Conservation (phyloP, 2,797 vertebrate genomes). For the Pipistrellus pygmaeus region DNA sequence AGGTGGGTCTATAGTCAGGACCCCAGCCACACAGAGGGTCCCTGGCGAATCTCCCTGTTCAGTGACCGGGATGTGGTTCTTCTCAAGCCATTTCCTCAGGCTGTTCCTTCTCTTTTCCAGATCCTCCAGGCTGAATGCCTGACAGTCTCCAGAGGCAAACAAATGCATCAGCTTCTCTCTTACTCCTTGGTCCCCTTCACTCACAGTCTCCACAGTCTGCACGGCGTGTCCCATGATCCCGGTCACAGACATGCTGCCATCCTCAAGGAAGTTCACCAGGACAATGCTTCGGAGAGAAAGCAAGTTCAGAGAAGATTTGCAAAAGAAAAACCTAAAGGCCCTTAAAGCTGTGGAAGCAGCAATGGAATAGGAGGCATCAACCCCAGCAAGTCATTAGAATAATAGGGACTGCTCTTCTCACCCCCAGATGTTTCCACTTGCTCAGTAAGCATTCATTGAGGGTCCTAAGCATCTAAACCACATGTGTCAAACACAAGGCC, state of each 20-base stretch:
- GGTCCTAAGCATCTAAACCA: not conserved
- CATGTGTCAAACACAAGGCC: too few species aligned
- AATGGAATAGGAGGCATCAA: not conserved
- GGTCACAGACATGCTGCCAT: constrained; percentile 82
- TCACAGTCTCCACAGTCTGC: constrained; percentile 88
- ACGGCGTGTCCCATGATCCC: constrained; percentile 94
- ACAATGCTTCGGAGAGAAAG: constrained; percentile 89
- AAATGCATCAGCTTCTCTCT: constrained; percentile 85
- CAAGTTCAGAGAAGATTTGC: constrained; percentile 49
- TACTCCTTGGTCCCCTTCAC: constrained; percentile 85
- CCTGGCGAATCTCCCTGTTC: constrained; percentile 88
- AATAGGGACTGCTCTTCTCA: not conserved
- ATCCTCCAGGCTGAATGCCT: constrained; percentile 85
- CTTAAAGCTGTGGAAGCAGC: constrained; percentile 5
- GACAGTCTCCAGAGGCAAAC: constrained; percentile 80
- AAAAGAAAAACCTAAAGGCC: constrained; percentile 36
- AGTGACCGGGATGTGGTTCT: constrained; percentile 93
- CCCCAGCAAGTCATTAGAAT: not conserved
- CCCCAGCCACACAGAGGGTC: constrained; percentile 91
- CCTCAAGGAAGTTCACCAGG: constrained; percentile 89
- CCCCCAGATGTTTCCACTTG: constrained; percentile 10
- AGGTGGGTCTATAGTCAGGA: constrained; percentile 91
- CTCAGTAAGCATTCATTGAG: constrained; percentile 19
- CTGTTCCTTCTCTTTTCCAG: constrained; percentile 84
- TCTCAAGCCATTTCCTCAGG: constrained; percentile 92